Evolutionary conservation across 2,113 vertebrate genomes (phyloP).

Genomic region (Strigops habroptila): DNA sequence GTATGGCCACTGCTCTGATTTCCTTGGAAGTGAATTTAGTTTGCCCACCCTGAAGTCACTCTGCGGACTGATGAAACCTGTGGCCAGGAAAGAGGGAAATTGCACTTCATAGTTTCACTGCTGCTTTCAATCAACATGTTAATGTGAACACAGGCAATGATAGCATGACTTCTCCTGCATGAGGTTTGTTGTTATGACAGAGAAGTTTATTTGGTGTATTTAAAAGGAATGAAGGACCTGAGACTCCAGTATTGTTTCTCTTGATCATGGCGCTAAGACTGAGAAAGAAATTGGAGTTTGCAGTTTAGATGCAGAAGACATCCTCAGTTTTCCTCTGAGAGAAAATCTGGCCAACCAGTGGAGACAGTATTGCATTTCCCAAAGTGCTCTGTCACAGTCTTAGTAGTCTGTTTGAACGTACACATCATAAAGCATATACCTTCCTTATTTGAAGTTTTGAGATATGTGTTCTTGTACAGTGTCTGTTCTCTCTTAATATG

Average conservation of each 20-base stretch:
- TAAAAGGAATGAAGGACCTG: not conserved
- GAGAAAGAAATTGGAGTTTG: not conserved
- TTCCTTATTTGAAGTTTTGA: not conserved
- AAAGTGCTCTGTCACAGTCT: not conserved
- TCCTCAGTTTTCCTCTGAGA: not conserved
- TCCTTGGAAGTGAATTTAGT: not conserved
- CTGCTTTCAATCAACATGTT: not conserved
- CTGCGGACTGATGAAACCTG: not conserved
- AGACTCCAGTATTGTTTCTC: not conserved
- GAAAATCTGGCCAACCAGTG: not conserved
- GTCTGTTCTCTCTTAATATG: not conserved
- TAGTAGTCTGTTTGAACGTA: not conserved
- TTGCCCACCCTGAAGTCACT: not conserved
- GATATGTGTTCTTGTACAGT: not conserved
- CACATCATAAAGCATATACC: not conserved
- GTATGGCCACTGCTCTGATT: not conserved
- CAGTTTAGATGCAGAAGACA: not conserved
- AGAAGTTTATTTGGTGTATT: not conserved
- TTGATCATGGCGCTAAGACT: not conserved
- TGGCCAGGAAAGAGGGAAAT: not conserved
- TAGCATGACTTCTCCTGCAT: rapidly evolving
- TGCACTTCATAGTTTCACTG: not conserved
- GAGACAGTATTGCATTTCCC: not conserved
- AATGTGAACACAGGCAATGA: not conserved
- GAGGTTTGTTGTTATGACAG: not conserved